Conservation (phyloP, 2,797 vertebrate species). For the Cetoscarus ocellatus region DNA sequence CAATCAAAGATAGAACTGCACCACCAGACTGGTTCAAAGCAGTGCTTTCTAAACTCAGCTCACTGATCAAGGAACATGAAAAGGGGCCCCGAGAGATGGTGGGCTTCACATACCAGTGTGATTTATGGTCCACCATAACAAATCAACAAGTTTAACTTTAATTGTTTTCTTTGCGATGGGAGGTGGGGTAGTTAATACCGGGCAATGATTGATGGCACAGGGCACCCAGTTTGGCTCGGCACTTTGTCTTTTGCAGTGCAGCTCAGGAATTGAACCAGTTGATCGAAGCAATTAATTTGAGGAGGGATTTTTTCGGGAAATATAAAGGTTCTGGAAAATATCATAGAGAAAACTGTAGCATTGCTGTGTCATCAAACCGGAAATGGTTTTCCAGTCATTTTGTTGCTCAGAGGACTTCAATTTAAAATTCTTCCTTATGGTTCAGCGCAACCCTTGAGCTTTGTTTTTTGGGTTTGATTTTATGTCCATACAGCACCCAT, state of each 20-base stretch:
- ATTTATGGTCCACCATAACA: conserved; percentile 85
- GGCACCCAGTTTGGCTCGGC: conserved; percentile 78
- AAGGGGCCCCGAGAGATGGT: conserved; percentile 72
- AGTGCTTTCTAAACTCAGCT: conserved; percentile 65
- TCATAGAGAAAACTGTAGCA: conserved; percentile 33
- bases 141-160: conserved; percentile 90
- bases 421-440: neutral
- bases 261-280: conserved; percentile 80
- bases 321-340: conserved; percentile 62
- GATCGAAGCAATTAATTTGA: conserved; percentile 86
- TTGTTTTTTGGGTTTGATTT: conserved; percentile 2
- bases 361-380: conserved; percentile 8
- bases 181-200: conserved; percentile 83
- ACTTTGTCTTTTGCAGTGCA: conserved; percentile 85
- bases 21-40: conserved; percentile 61
- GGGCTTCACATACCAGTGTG: conserved; percentile 78
- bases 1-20: conserved; percentile 58
- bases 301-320: conserved; percentile 64
- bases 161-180: conserved; percentile 87
- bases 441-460: neutral
- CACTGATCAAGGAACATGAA: conserved; percentile 74
- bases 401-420: neutral
- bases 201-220: conserved; percentile 83
- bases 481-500: conserved; percentile 19
- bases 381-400: neutral